Conservation (phyloP, 2,113 vertebrate genomes). For the Chinchilla lanigera region DNA sequence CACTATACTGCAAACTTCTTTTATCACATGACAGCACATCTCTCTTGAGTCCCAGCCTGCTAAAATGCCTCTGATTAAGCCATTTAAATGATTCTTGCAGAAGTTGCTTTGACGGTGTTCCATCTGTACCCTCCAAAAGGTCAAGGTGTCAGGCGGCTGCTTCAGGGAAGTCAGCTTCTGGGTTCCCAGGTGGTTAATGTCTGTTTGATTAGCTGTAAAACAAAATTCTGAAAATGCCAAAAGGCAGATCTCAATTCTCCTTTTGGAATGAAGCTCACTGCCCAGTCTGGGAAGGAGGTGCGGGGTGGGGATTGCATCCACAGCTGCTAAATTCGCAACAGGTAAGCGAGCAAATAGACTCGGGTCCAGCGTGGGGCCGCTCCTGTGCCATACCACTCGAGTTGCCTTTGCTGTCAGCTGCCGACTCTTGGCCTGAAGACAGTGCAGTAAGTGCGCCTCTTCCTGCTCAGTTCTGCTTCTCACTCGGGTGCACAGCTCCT, state of each 20-base stretch:
- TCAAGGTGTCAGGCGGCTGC: constrained; percentile 73
- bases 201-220: constrained; percentile 72
- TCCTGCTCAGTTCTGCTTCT: neutral
- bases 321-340: constrained; percentile 26
- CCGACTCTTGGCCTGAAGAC: neutral
- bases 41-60: neutral
- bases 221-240: constrained; percentile 70
- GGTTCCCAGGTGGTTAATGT: constrained; percentile 58
- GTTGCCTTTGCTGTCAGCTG: neutral
- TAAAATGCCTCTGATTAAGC: neutral
- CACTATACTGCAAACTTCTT: neutral
- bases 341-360: neutral
- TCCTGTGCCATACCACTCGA: neutral
- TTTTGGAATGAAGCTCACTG: constrained; percentile 53
- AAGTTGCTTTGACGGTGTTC: neutral
- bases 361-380: fast-evolving
- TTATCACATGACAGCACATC: neutral
- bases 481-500: neutral
- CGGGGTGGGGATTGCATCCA: neutral
- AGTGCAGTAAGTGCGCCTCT: neutral
- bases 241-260: constrained; percentile 59
- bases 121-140: constrained; percentile 69
- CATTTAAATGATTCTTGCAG: neutral
- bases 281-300: neutral
- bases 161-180: neutral